Evolutionary conservation across 2,113 vertebrate species (phyloP), one percentile per base, ranked within the genome.

Genomic region (Erythrolamprus reginae): DNA sequence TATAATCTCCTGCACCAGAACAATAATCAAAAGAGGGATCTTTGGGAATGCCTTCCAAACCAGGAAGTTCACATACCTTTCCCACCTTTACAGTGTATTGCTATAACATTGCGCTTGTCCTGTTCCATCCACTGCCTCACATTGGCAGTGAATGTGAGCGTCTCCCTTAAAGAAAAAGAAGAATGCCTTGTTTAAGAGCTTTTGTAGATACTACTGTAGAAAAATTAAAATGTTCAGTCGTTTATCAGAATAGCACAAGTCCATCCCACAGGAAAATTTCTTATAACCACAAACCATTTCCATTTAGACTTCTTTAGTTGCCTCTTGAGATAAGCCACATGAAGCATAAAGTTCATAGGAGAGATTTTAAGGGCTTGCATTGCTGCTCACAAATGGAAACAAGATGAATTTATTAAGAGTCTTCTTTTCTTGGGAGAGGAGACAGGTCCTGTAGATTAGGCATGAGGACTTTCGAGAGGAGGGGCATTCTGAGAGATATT

Each of bases 61-160:
- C 17, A 51, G 21, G 24, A 77, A 77, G 70, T 0, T 12, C 15
- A 38, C 45, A 88, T 94, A 99, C 99, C 99, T 98, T 99, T 99
- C 13, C 99, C 99, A 92, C 99, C 99, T 96, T 99, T 99, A 91
- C 99, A 99, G 94, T 99, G 99, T 96, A 99, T 98, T 9, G 95
- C 99, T 65, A 99, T 93, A 33, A 98, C 89, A 21, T 99, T 99
- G 89, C 95, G 89, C 2, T 96, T 93, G 91, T 99, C 98, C 53
- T 97, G 95, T 15, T 95, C 94, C 98, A 99, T 97, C 99, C 99
- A 99, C 1, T 98, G 96, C 17, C 96, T 96, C 58, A 98, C 98
- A 70, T 93, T 97, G 2, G 96, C 96, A 17, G 98, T 98, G 95
- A 98, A 99, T 52, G 95, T 97, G 94, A 99, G 86, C 98, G 99